Conservation (phyloP, 1,140 invertebrate genomes). For the Macrobrachium nipponense region DNA sequence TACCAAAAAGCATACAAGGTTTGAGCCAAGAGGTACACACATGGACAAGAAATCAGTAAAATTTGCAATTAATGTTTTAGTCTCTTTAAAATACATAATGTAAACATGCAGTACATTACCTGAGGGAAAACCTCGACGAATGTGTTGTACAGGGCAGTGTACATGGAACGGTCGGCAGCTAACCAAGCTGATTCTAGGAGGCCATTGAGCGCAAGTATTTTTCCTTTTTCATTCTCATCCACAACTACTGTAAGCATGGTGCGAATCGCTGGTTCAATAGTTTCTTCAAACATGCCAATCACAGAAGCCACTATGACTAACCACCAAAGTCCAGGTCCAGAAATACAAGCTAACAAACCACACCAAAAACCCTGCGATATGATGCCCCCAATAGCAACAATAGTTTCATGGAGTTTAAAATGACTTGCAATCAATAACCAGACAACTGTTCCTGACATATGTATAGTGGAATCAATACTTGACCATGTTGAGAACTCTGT, state of each 20-base stretch:
- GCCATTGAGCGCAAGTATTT: conserved; percentile 46
- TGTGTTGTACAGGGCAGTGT: conserved; percentile 53
- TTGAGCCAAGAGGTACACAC: too few relatives aligned
- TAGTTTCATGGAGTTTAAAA: conserved; percentile 21
- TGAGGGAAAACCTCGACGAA: conserved; percentile 49
- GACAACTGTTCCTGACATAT: conserved; percentile 47
- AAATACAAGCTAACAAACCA: conserved; percentile 30
- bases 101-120: conserved; percentile 17
- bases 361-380: conserved; percentile 48
- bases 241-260: conserved; percentile 46
- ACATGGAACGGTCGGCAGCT: conserved; percentile 36
- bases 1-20: too few relatives aligned
- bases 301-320: conserved; percentile 44
- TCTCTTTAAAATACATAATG: neutral
- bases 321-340: conserved; percentile 45
- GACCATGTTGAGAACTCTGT: conserved; percentile 48
- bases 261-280: conserved; percentile 56
- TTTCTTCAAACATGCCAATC: conserved; percentile 45
- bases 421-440: conserved; percentile 37
- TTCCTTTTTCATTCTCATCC: conserved; percentile 40
- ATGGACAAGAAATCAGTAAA: neutral
- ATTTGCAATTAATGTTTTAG: neutral
- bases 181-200: conserved; percentile 54
- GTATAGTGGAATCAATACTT: conserved; percentile 46
- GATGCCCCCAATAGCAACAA: conserved; percentile 44